These are phyloP conservation scores for Drosophila melanica DNA, from an alignment of 1,140 invertebrate genomes.

Conservation along the genomic window DNA sequence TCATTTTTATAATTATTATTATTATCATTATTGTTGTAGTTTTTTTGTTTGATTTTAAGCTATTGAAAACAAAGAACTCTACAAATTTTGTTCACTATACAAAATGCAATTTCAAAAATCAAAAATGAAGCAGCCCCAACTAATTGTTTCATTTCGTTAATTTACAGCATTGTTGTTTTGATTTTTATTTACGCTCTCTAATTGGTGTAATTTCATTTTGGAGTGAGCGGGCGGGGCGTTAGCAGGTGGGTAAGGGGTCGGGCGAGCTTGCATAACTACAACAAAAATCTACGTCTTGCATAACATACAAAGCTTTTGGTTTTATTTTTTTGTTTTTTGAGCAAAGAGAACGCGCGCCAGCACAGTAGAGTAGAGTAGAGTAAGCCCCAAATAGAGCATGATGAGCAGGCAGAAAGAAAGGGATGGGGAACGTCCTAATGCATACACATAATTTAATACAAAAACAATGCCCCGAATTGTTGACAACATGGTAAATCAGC, in stretches of 20 bases:
- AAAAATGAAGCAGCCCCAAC: constrained; percentile 59
- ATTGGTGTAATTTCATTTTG: constrained; percentile 3
- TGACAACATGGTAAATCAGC: constrained; percentile 47
- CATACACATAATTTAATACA: neutral
- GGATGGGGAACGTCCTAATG: neutral
- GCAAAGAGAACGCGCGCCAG: constrained; percentile 21
- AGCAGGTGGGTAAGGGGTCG: neutral
- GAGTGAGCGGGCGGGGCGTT: neutral
- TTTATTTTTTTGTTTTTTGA: neutral
- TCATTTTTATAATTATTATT: constrained; percentile 25
- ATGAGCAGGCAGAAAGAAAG: neutral
- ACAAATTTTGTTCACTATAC: constrained; percentile 61
- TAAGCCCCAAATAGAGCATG: neutral
- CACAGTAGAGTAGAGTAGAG: constrained; percentile 15
- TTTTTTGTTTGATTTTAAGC: constrained; percentile 45
- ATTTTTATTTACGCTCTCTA: constrained; percentile 50
- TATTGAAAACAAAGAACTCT: constrained; percentile 48
- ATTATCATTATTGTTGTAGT: constrained; percentile 18
- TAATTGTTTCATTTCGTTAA: constrained; percentile 22
- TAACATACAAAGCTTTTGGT: constrained; percentile 33
- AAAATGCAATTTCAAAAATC: constrained; percentile 76
- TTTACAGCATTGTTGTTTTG: constrained; percentile 8
- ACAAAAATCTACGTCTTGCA: constrained; percentile 47
- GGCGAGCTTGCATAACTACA: constrained; percentile 37
- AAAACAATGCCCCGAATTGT: constrained; percentile 18